Conservation (phyloP, 23 tunicate genomes). For the Styela plicata region DNA sequence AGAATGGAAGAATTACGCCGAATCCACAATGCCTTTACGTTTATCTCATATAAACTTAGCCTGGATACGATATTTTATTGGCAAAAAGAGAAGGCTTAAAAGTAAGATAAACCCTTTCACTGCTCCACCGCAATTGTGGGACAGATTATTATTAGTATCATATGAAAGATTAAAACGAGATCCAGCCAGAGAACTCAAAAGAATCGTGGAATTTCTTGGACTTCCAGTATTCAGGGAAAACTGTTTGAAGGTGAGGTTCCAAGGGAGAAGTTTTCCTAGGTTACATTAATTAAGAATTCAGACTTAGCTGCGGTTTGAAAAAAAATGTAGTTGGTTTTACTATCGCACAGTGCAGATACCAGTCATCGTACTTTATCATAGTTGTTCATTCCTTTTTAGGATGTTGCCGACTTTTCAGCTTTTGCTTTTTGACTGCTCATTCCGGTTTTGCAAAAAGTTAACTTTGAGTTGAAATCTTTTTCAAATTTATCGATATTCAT, state of each 20-base stretch:
- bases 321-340: too few species aligned
- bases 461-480: too few species aligned
- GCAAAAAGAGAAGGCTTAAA: background rate
- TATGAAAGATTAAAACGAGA: slow-evolving; percentile 5
- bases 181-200: background rate
- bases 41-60: background rate
- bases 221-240: slow-evolving; percentile 6
- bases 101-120: background rate
- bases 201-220: slow-evolving; percentile 1
- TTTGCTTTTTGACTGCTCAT: too few species aligned
- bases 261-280: too few species aligned
- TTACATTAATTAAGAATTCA: too few species aligned
- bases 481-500: too few species aligned
- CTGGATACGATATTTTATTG: background rate
- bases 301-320: too few species aligned
- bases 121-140: background rate
- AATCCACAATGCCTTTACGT: background rate
- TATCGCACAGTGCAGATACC: too few species aligned
- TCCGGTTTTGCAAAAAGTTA: too few species aligned
- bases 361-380: too few species aligned
- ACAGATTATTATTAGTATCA: background rate
- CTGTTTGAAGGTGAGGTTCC: background rate
- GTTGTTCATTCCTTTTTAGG: too few species aligned
- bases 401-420: too few species aligned
- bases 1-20: background rate